Evolutionary conservation across 2,113 vertebrate genomes (phyloP), one percentile per base, ranked within the genome.

Genomic region (Leptosomus discolor): DNA sequence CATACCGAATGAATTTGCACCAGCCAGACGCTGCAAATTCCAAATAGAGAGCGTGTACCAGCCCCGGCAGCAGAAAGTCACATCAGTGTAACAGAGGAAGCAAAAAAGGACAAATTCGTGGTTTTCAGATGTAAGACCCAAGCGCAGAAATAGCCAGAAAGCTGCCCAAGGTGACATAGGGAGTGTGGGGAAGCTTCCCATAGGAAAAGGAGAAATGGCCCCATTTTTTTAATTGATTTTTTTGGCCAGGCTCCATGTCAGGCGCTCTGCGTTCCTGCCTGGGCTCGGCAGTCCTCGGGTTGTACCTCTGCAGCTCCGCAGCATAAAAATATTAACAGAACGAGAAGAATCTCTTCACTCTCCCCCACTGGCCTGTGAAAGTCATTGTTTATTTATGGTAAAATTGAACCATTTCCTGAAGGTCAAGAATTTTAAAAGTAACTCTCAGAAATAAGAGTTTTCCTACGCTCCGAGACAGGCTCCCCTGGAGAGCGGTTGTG

Each of bases 1-100:
- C 45, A 36, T 4, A 23, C 19, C 32, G 12, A 73, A 79, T 76
- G 32, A 9, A 68, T 73, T 70, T 68, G 74, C 45, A 14, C 13
- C 1, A 11, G 54, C 15, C 10, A 36, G 65, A 27, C 24, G 23
- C n/a, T 34, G 30, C 21, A 45, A 30, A 58, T 58, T 61, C 88
- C 88, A 67, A 15, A 17, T 1, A 21, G 22, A 56, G 51, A 63
- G 43, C 0, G 1, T 1, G 15, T 6, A 20, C 53, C 24, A 13
- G 70, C 58, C 57, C 58, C 1, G 2, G 88, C 64, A 74, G 45
- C 26, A 32, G 71, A 36, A 76, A 90, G 57, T 65, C 64, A 45
- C 37, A 9, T 10, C 81, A 19, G 0, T 1, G 18, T 4, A 36
- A 5, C 8, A 43, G 26, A 1, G 0, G 34, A n/a, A 53, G 64